Base-by-base conservation (phyloP, 1,140 invertebrate species). In the Ericerus pela region DNA sequence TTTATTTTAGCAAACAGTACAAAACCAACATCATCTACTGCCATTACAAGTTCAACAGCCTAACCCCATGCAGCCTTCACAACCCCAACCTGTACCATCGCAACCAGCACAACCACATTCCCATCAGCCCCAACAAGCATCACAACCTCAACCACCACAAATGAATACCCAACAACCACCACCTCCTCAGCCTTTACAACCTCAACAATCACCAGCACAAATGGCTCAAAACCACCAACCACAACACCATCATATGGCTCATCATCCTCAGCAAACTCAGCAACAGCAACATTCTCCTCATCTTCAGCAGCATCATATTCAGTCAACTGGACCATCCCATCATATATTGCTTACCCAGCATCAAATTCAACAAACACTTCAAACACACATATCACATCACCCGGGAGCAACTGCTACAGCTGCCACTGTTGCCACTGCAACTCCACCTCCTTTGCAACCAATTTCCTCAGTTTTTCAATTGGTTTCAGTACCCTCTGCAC, bases 301-400 rank as follows among this genome's bases (percentile, higher is more conserved):
- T 3, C n/a, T 14, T 2, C 51, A 53, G 20, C 51, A 53, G 18
- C 51, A 53, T 16, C 51, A 47, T 47, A 5, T 24, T 20, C 41
- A 47, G 26, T 10, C 16, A 2, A 16, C 18, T 16, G 41, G 41
- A 2, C 4, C 41, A 5, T 14, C 41, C 4, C 41, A 47, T 47
- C 41, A 47, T 22, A 47, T 47, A 22, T 47, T 47, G 18, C 20
- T 47, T 16, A 47, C 41, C 3, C 41, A 47, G 26, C 41, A 47
- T 47, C 41, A 47, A 14, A 10, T 47, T 18, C 41, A 47, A 22
- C 41, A 47, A 47, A 47, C 41, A 2, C 14, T 47, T 18, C 41
- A 47, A 22, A 14, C 41, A 5, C 77, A 30, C 75, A 10, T 47
- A 22, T 47, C 72, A 41, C 74, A 71, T 66, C 36, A 29, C 20